phyloP scores from a whole-genome alignment of 2,113 vertebrate genomes.

The Zootoca vivipara region DNA sequence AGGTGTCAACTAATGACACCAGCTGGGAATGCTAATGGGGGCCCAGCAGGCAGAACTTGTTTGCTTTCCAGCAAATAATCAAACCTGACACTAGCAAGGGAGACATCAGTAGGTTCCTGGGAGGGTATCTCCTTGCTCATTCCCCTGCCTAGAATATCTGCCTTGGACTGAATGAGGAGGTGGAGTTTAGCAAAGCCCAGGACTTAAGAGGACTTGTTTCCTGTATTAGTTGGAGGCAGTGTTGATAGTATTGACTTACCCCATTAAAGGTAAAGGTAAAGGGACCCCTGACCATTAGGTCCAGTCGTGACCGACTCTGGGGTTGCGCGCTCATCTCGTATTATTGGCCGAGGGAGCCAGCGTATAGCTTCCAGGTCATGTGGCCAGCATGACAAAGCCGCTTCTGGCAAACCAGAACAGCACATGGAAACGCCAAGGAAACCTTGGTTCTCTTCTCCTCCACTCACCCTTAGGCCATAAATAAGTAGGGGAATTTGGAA shows the following conservation, averaged over 20 bases:
- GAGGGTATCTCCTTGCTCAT: background rate
- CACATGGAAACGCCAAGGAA: no score
- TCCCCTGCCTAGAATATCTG: constrained; percentile 8
- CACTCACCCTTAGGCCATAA: background rate
- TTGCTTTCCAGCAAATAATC: constrained; percentile 1
- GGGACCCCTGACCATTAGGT: no score
- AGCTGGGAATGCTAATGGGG: background rate
- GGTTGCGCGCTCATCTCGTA: no score
- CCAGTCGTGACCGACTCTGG: no score
- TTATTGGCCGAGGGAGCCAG: no score
- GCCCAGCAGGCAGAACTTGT: background rate
- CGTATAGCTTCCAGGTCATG: no score
- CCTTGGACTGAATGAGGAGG: background rate
- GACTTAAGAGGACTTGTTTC: background rate
- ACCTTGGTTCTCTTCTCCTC: background rate
- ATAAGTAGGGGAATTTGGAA: background rate
- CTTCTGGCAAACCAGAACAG: no score
- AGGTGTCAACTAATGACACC: background rate
- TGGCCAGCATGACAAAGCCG: no score
- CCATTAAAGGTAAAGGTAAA: background rate
- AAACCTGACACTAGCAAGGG: background rate
- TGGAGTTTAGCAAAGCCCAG: background rate
- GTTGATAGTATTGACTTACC: background rate
- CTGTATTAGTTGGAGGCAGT: background rate
- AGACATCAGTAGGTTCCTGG: background rate